Conservation (phyloP, 2,113 vertebrate species). For the Uropsilus gracilis region DNA sequence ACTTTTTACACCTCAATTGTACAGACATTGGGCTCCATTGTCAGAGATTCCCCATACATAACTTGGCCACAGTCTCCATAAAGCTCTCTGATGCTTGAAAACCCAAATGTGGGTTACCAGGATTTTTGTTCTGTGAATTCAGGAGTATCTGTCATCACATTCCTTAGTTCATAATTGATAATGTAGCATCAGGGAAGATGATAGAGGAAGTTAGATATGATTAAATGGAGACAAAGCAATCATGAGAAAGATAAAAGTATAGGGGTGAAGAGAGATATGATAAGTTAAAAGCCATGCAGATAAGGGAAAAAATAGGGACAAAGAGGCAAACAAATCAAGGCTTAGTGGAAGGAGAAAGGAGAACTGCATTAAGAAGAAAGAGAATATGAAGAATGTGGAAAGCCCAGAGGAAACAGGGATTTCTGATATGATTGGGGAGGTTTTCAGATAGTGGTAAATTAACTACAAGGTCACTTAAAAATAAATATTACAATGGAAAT, state of each 20-base stretch:
- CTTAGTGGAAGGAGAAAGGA: background rate
- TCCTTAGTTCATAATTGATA: background rate
- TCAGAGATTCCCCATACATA: background rate
- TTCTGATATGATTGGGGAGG: background rate
- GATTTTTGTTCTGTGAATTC: background rate
- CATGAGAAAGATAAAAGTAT: background rate
- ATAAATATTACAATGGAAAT: background rate
- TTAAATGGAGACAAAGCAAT: background rate
- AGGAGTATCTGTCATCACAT: background rate
- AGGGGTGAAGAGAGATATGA: background rate
- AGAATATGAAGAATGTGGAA: background rate
- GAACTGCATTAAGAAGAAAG: background rate
- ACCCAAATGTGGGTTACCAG: background rate
- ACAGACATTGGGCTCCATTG: background rate
- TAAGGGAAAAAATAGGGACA: background rate
- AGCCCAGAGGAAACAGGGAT: background rate
- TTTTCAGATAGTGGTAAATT: background rate
- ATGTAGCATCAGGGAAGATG: background rate
- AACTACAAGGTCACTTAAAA: background rate
- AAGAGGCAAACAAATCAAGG: background rate
- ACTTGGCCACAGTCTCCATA: background rate
- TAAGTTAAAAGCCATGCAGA: background rate
- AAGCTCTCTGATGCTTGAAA: background rate
- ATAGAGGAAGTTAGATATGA: background rate
- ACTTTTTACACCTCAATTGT: background rate